A percentile compares a stretch with the other conserved stretches of the same genome.
These are phyloP conservation scores for Drosophila auraria DNA, from an alignment of 1,140 invertebrate genomes.

Conservation along the genomic window DNA sequence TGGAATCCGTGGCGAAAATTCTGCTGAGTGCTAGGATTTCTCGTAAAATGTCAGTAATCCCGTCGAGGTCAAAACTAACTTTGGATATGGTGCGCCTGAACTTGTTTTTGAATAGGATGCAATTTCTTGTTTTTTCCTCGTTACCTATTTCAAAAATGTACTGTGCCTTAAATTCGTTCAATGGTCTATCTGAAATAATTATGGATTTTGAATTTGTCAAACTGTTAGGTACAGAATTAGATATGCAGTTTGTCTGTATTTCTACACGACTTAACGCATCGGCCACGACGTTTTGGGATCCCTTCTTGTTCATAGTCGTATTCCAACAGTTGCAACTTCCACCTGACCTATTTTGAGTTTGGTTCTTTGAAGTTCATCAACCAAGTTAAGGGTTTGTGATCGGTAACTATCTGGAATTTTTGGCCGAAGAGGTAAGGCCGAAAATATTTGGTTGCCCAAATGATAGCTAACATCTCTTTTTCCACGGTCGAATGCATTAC, in stretches of 20 bases:
- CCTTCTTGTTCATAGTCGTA: constrained; percentile 24
- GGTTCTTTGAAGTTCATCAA: constrained; percentile 20
- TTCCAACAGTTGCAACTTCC: constrained; percentile 14
- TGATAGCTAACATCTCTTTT: constrained; percentile 17
- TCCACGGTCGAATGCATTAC: constrained; percentile 9
- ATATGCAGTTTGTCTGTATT: background rate
- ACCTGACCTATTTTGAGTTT: constrained; percentile 7
- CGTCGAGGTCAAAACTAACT: background rate
- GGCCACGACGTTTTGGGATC: constrained; percentile 17
- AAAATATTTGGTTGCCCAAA: constrained; percentile 16
- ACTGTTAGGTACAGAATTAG: background rate
- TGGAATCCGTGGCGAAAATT: background rate
- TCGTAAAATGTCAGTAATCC: background rate
- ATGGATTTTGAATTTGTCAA: background rate
- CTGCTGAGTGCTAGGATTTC: background rate
- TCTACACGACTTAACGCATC: constrained; percentile 18
- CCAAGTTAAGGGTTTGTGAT: constrained; percentile 13
- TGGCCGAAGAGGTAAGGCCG: constrained; percentile 2
- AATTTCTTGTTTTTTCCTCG: background rate
- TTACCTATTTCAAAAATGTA: constrained; percentile 10
- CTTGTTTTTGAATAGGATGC: constrained; percentile 14
- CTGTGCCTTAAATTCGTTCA: constrained; percentile 15
- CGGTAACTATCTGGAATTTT: constrained; percentile 8
- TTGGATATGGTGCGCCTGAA: constrained; percentile 3
- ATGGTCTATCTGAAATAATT: constrained; percentile 4